phyloP scores from a whole-genome alignment of 1,140 invertebrate species.

The Drosophila asahinai region DNA sequence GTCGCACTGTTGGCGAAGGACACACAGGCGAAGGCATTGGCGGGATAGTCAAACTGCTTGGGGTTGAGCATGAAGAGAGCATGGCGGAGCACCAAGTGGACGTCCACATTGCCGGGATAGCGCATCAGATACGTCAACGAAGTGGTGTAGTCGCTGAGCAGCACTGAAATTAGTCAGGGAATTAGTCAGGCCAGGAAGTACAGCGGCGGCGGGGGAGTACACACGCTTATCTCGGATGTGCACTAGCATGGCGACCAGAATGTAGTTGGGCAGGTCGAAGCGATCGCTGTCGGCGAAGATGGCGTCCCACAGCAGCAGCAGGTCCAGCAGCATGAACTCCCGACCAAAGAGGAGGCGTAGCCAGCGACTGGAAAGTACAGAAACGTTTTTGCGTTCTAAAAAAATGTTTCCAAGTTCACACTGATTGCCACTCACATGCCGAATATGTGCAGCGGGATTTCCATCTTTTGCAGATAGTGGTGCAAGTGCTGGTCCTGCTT shows the following conservation, averaged over 20 bases:
- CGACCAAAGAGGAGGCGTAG: constrained; percentile 91
- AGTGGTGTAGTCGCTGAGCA: constrained; percentile 88
- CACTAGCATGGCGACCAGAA: constrained; percentile 91
- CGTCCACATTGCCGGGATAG: constrained; percentile 88
- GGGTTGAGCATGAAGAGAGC: constrained; percentile 88
- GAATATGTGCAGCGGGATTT: constrained; percentile 92
- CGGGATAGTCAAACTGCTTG: constrained; percentile 78
- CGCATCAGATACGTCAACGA: constrained; percentile 89
- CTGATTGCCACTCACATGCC: constrained; percentile 89
- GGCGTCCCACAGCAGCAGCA: constrained; percentile 92
- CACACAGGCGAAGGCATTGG: constrained; percentile 73
- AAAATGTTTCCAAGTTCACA: not conserved
- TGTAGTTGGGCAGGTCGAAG: constrained; percentile 90
- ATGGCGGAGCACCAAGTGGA: constrained; percentile 88
- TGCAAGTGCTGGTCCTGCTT: constrained; percentile 89
- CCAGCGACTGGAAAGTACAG: constrained; percentile 89
- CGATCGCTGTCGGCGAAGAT: constrained; percentile 91
- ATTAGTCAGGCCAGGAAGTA: constrained; percentile 4
- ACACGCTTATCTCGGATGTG: constrained; percentile 89
- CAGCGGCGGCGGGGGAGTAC: constrained; percentile 64
- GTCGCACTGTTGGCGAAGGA: constrained; percentile 50
- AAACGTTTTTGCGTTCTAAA: not conserved
- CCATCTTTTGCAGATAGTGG: constrained; percentile 88
- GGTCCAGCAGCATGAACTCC: constrained; percentile 91
- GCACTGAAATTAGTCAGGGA: constrained; percentile 85